Conservation (phyloP, 2,888 invertebrate species). For the Cryptocheilus praepositus region DNA sequence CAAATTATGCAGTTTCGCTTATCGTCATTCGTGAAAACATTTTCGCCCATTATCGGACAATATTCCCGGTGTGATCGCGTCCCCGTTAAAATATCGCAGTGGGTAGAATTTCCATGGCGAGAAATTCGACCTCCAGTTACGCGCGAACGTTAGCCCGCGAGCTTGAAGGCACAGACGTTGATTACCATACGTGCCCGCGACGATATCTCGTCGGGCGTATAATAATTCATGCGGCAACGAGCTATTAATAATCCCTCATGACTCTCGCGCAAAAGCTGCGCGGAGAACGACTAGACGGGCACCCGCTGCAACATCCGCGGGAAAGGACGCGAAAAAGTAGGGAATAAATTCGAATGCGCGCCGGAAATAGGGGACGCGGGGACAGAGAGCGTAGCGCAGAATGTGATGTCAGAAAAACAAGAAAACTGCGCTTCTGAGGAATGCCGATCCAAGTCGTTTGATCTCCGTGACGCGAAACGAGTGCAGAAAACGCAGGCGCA, state of each 20-base stretch:
- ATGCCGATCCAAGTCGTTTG: no score
- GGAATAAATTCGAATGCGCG: conserved; percentile 1
- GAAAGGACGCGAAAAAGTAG: conserved; percentile 1
- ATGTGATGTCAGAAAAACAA: background rate
- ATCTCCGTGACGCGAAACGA: no score
- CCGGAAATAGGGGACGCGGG: background rate
- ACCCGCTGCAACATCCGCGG: background rate
- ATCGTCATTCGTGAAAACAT: no score
- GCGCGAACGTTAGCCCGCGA: conserved; percentile 27
- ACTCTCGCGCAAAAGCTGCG: conserved; percentile 43
- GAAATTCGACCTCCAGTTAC: conserved; percentile 4
- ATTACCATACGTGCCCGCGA: conserved; percentile 47
- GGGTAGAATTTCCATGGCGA: background rate
- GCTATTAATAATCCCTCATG: conserved; percentile 58
- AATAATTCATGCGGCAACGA: conserved; percentile 55
- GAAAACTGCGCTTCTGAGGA: no score
- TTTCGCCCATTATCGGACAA: no score
- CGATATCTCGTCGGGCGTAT: conserved; percentile 42
- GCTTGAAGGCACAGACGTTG: conserved; percentile 30
- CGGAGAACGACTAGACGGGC: conserved; percentile 9
- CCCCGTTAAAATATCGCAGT: background rate
- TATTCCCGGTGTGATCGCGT: no score
- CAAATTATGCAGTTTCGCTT: no score
- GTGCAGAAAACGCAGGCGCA: no score
- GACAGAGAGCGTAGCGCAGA: conserved; percentile 4